phyloP scores from a whole-genome alignment of 2,888 invertebrate genomes.

The Pandemis cinnamomeana region DNA sequence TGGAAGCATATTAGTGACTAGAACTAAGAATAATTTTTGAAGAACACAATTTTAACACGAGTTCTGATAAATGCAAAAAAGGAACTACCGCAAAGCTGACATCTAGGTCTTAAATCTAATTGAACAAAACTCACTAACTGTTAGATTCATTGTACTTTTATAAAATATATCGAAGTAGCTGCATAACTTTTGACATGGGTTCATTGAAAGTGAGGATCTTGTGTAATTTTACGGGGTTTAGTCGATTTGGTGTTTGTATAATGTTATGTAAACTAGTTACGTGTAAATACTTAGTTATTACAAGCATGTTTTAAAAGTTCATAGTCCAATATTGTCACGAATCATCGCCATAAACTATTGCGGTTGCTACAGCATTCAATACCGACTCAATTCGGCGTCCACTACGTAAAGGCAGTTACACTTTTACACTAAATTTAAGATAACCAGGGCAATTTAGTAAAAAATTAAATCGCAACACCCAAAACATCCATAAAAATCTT shows the following conservation, averaged over 20 bases:
- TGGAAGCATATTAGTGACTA: slow-evolving; percentile 76
- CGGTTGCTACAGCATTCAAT: slow-evolving; percentile 7
- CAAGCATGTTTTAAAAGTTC: slow-evolving; percentile 8
- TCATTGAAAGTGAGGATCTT: slow-evolving; percentile 8
- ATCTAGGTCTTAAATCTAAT: slow-evolving; percentile 49
- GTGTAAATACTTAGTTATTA: slow-evolving; percentile 24
- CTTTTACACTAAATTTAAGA: slow-evolving; percentile 4
- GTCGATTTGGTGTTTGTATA: slow-evolving; percentile 34
- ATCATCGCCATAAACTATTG: slow-evolving; percentile 5
- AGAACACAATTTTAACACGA: slow-evolving; percentile 53
- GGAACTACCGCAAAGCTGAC: slow-evolving; percentile 60
- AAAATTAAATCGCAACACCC: slow-evolving; percentile 18
- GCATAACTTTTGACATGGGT: slow-evolving; percentile 21
- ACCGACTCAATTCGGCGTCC: neutral
- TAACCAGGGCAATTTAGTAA: slow-evolving; percentile 14
- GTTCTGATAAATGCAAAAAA: slow-evolving; percentile 67
- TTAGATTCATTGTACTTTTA: slow-evolving; percentile 66
- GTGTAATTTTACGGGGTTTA: slow-evolving; percentile 11
- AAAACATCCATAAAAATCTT: slow-evolving; percentile 39
- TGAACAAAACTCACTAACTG: slow-evolving; percentile 60
- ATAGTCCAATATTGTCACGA: slow-evolving; percentile 16
- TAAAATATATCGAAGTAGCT: slow-evolving; percentile 22
- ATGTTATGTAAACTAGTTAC: slow-evolving; percentile 32
- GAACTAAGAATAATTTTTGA: slow-evolving; percentile 65
- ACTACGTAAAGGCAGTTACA: neutral